Percentiles rank a stretch among this genome's conserved stretches.
These are phyloP conservation scores for Melanotaenia boesemani DNA, from an alignment of 2,797 vertebrate genomes.

Conservation along the genomic window DNA sequence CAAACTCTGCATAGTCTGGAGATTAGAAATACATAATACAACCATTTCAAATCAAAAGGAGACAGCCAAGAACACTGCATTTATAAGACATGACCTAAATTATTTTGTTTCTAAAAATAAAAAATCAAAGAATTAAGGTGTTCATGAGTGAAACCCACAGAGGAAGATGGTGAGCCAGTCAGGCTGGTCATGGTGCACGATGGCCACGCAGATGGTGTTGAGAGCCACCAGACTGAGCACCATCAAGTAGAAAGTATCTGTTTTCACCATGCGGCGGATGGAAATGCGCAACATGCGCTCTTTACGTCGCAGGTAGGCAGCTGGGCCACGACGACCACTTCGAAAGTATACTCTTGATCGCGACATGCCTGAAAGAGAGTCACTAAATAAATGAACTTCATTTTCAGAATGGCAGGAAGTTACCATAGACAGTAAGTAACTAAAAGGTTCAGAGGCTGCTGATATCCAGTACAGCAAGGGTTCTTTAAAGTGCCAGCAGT, in stretches of 20 bases:
- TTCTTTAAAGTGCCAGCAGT: neutral
- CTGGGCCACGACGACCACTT: conserved; percentile 90
- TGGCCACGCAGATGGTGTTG: conserved; percentile 98
- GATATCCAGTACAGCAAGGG: neutral
- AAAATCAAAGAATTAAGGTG: neutral
- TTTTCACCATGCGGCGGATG: conserved; percentile 98
- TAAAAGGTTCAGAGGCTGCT: neutral
- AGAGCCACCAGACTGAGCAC: conserved; percentile 95
- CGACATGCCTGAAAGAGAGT: conserved; percentile 85
- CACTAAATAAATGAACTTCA: neutral
- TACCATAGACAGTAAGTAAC: neutral
- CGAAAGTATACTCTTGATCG: conserved; percentile 93
- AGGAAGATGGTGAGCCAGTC: conserved; percentile 96
- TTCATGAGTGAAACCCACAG: conserved; percentile 85
- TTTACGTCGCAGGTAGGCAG: conserved; percentile 95
- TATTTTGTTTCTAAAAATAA: neutral
- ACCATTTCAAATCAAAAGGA: conserved; percentile 17
- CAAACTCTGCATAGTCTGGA: conserved; percentile 99
- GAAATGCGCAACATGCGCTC: conserved; percentile 96
- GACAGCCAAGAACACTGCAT: conserved; percentile 9
- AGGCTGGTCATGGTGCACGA: conserved; percentile 98
- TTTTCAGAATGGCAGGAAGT: neutral
- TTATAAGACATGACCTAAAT: conserved; percentile 6
- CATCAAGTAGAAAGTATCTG: conserved; percentile 97
- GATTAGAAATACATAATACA: conserved; percentile 46